Conservation (phyloP, 2,113 vertebrate species). For the Epinephelus cyanopodus region DNA sequence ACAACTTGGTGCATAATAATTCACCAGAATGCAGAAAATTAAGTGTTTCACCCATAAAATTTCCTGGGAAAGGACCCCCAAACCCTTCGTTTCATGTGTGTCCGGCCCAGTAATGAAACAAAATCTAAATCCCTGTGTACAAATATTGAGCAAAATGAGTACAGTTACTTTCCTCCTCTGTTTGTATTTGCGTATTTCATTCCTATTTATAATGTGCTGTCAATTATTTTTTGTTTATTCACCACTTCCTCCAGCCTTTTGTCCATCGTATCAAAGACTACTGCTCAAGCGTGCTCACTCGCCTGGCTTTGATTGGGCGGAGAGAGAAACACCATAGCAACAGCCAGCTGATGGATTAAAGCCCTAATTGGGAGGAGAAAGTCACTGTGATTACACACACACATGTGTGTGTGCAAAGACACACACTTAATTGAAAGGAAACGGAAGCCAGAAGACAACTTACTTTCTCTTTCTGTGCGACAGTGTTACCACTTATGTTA, state of each 20-base stretch:
- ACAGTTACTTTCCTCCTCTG: neutral
- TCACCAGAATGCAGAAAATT: no score
- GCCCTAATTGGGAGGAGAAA: slow-evolving; percentile 72
- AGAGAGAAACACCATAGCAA: slow-evolving; percentile 71
- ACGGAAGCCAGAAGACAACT: slow-evolving; percentile 38
- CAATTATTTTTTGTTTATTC: neutral
- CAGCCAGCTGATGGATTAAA: slow-evolving; percentile 80
- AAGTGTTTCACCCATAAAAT: no score
- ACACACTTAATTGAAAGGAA: slow-evolving; percentile 64
- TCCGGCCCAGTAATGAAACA: no score
- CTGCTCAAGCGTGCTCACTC: slow-evolving; percentile 30
- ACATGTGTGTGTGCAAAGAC: slow-evolving; percentile 3
- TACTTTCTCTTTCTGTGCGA: slow-evolving; percentile 39
- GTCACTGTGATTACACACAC: slow-evolving; percentile 66
- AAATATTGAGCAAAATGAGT: neutral
- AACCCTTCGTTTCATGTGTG: no score
- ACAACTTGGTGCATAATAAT: no score
- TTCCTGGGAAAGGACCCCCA: no score
- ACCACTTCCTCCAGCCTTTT: neutral
- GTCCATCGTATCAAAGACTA: slow-evolving; percentile 25
- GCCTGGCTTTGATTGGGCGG: slow-evolving; percentile 56
- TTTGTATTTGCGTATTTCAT: neutral
- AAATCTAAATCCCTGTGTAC: neutral
- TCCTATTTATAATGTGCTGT: neutral
- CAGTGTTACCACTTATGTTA: slow-evolving; percentile 14